Conservation (phyloP, 2,797 vertebrate species). For the Anisognathus igniventris region DNA sequence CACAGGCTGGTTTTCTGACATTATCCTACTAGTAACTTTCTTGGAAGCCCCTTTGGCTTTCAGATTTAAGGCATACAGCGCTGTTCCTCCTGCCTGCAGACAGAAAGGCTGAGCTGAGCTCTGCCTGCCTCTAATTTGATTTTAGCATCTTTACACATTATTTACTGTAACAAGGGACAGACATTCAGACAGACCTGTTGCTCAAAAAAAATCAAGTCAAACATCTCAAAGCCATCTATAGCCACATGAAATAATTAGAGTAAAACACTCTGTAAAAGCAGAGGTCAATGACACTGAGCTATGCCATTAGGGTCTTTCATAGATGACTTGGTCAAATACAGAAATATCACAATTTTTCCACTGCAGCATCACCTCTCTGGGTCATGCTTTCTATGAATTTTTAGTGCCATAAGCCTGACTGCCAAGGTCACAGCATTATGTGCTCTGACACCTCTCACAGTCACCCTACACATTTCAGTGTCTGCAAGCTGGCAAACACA, state of each 20-base stretch:
- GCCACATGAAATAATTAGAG: not conserved
- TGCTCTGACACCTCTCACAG: not conserved
- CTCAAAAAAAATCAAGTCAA: not conserved
- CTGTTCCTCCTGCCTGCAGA: not conserved
- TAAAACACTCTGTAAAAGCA: not conserved
- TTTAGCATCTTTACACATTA: not conserved
- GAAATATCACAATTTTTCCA: not conserved
- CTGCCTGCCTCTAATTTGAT: not conserved
- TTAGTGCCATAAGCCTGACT: not conserved
- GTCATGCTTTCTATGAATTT: slow-evolving; percentile 6
- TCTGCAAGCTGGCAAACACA: slow-evolving; percentile 4
- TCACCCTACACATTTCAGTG: not conserved
- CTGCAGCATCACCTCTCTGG: not conserved
- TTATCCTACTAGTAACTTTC: not conserved
- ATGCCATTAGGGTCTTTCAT: not conserved
- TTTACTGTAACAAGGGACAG: not conserved
- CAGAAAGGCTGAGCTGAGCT: not conserved
- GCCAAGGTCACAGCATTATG: not conserved
- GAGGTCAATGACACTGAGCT: not conserved
- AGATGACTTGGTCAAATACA: not conserved
- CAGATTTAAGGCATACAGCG: not conserved
- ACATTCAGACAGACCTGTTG: not conserved
- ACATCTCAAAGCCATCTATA: not conserved
- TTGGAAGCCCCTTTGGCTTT: not conserved
- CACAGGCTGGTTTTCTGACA: not conserved